Evolutionary conservation across 2,888 invertebrate genomes (phyloP).

Genomic region (Epinotia nisella): DNA sequence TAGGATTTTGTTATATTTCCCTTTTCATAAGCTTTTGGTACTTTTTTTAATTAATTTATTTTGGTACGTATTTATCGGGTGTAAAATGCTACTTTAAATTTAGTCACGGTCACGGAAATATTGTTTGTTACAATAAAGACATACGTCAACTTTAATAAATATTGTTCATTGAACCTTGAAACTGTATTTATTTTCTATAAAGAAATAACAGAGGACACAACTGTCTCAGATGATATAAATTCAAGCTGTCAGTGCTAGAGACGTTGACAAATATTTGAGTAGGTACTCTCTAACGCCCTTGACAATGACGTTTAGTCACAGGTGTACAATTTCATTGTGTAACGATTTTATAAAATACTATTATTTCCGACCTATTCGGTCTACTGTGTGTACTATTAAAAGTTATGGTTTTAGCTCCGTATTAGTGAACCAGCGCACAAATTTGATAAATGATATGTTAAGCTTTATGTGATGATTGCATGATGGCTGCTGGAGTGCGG

Average conservation of each 20-base stretch:
- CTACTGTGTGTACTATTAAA: not conserved
- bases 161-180: not conserved
- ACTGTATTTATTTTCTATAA: not conserved
- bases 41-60: too few relatives aligned
- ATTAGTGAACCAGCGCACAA: not conserved
- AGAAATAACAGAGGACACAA: not conserved
- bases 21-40: too few relatives aligned
- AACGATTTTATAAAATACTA: too few relatives aligned
- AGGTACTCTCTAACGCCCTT: not conserved
- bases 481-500: not conserved
- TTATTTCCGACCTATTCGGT: not conserved
- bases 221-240: not conserved
- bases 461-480: not conserved
- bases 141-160: too few relatives aligned
- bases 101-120: not conserved
- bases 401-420: not conserved
- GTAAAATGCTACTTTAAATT: not conserved
- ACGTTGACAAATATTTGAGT: not conserved
- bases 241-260: slow-evolving; percentile 1
- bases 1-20: too few relatives aligned
- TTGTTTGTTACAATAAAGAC: not conserved
- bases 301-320: too few relatives aligned
- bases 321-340: too few relatives aligned
- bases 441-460: too few relatives aligned
- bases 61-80: too few relatives aligned